Base-by-base conservation (phyloP, 2,797 vertebrate genomes). In the Rhinichthys osculus region DNA sequence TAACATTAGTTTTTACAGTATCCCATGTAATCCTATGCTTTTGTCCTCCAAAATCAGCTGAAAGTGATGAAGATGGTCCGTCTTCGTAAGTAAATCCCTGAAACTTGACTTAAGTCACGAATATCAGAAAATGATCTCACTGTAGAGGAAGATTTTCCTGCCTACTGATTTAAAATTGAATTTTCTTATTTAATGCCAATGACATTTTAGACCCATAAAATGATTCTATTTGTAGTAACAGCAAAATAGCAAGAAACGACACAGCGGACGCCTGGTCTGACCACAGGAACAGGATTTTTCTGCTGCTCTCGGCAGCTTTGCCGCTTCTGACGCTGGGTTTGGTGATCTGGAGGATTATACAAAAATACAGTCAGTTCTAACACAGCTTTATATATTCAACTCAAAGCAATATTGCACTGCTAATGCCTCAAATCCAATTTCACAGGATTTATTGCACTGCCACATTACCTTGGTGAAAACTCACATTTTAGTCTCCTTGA, bases 291-390 rank as follows among this genome's bases (percentile, higher is more conserved):
- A 14, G 30, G 14, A 27, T 76, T n/a, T 23, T 38, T 2, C 38
- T 78, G 3, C 47, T 89, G 1, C 40, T 88, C 40, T 72, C n/a
- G 16, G 69, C 82, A 3, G 6, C 35, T 23, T 79, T 76, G 1
- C 59, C 86, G 2, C 70, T 89, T 2, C 7, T 74, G 16, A 23
- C 83, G 57, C 3, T 81, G 71, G 73, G 47, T 35, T 35, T 67
- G 23, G n/a, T 83, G 5, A 72, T 82, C 84, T 88, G 87, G 81
- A 82, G 80, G 80, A 30, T 82, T 62, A 13, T 4, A 23, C 23
- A 66, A 27, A 72, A 86, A 82, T 30, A 30, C 47, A 70, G 88
- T 88, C 7, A 82, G 83, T 77, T 73, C 50, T 44, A 42, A 23
- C 33, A 71, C 38, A 54, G 52, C 33, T 82, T n/a, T 10, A 54